phyloP scores from a whole-genome alignment of 2,888 invertebrate species.

The Torymus tubicola region DNA sequence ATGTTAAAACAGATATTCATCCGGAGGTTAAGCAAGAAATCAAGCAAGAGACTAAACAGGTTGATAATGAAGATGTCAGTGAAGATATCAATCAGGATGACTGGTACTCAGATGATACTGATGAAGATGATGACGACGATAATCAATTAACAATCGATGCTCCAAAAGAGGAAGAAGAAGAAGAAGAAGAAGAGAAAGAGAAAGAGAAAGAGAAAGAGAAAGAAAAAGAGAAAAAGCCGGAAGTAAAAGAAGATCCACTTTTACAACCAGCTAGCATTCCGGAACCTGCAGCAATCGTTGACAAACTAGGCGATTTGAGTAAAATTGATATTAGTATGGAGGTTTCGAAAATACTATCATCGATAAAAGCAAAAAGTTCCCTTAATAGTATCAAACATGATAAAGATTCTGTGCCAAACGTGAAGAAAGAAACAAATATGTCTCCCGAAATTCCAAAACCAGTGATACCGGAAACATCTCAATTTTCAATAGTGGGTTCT shows the following conservation, averaged over 20 bases:
- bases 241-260: constrained; percentile 55
- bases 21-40: too few relatives aligned
- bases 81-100: constrained; percentile 76
- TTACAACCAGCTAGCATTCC: constrained; percentile 72
- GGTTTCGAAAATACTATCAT: constrained; percentile 83
- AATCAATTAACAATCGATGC: constrained; percentile 81
- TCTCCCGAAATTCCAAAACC: not conserved
- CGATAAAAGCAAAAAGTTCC: constrained; percentile 76
- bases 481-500: constrained; percentile 62
- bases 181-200: constrained; percentile 56
- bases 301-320: constrained; percentile 83
- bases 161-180: constrained; percentile 85
- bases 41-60: constrained; percentile 69
- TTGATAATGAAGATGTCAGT: constrained; percentile 65
- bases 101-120: constrained; percentile 89
- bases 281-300: constrained; percentile 79
- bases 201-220: constrained; percentile 73
- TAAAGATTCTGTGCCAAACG: constrained; percentile 45
- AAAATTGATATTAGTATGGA: constrained; percentile 86
- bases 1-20: too few relatives aligned
- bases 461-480: constrained; percentile 9
- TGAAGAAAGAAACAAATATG: constrained; percentile 44
- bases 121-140: constrained; percentile 76
- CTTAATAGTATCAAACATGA: constrained; percentile 52
- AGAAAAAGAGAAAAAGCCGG: constrained; percentile 55